Evolutionary conservation across 2,113 vertebrate species (phyloP).

Genomic region (Neotoma lepida): DNA sequence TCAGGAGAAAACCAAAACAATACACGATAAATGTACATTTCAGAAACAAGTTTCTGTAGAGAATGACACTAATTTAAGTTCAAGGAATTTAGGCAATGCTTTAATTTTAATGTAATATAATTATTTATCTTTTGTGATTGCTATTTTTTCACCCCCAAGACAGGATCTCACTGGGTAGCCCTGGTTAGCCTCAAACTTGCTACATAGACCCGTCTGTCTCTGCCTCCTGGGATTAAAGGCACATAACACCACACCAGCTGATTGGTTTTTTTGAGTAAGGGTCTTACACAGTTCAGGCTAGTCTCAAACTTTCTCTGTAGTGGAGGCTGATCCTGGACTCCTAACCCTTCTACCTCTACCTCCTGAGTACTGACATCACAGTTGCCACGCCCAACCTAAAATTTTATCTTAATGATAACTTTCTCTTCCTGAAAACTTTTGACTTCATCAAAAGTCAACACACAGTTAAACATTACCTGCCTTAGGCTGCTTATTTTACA

Average conservation of each 20-base stretch:
- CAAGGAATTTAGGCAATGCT: neutral
- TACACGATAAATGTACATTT: neutral
- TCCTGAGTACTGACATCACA: neutral
- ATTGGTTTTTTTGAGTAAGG: neutral
- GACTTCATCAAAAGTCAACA: neutral
- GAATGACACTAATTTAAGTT: neutral
- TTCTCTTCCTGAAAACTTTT: neutral
- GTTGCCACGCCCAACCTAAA: neutral
- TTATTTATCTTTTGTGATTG: neutral
- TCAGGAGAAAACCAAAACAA: slow-evolving; percentile 41
- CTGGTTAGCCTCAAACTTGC: neutral
- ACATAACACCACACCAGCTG: neutral
- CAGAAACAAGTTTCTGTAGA: neutral
- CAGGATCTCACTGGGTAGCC: neutral
- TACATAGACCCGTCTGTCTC: neutral
- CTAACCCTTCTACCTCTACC: neutral
- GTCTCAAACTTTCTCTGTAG: neutral
- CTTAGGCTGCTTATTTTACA: neutral
- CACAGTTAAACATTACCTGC: neutral
- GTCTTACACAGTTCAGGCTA: neutral
- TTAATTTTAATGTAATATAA: slow-evolving; percentile 43
- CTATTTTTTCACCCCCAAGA: neutral
- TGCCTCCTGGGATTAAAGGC: neutral
- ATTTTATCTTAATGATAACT: neutral
- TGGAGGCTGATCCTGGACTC: neutral